Evolutionary conservation across 2,113 vertebrate genomes (phyloP), one percentile per base, ranked within the genome.

Genomic region (Corydoras sp.): DNA sequence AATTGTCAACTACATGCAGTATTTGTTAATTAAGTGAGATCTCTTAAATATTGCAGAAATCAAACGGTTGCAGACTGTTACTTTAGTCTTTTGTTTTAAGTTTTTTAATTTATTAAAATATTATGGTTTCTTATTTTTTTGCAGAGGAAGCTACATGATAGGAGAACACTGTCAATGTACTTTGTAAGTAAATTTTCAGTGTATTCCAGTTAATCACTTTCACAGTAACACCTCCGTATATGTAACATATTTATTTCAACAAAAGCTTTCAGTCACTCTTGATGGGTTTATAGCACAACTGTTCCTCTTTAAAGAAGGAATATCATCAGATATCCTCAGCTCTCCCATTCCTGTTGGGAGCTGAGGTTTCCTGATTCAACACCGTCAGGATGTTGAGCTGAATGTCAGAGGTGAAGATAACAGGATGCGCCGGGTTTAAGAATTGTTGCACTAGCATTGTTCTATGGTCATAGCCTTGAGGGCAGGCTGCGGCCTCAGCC

Each of bases 131-230:
- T 86, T 82, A 62, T 84, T 32, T 83, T 59, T 76, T 80, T 81
- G 30, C 82, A 99, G 96, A 89, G 92, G 58, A 96, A 95, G 73
- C 89, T 97, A 65, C 96, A 98, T 71, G 92, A 92, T 18, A 89
- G 94, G 81, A 89, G 96, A 86, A 98, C 96, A 4, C 89, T 98
- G 64, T 99, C 97, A 83, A 96, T 99, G 97, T 99, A 95, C 84
- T 99, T 98, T 90, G 97, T 99, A 90, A 97, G 97, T 97, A 91
- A 58, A 72, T 74, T 61, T 35, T 0, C 7, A 43, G 4, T 43
- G 35, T 43, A 43, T 43, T 43, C 35, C 35, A 0, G 35, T 43
- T 24, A 24, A 24, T 43, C 35, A 43, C 35, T 43, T 43, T 43
- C 7, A 43, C 35, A 43, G 35, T 43, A 43, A 43, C 35, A 43